Conservation (phyloP, 2,113 vertebrate genomes). For the Apodemus sylvaticus region DNA sequence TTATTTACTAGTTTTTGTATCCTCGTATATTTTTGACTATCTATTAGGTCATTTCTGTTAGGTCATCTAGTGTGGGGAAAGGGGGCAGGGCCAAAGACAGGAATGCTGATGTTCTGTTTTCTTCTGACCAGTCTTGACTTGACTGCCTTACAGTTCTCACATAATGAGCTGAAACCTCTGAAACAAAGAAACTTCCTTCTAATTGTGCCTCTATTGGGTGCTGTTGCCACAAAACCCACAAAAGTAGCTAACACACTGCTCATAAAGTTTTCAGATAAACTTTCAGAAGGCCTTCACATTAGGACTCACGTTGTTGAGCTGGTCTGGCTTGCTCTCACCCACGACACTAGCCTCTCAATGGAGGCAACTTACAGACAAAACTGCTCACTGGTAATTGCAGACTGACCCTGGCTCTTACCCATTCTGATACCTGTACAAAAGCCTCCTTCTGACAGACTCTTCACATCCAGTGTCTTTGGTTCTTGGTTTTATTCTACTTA, state of each 20-base stretch:
- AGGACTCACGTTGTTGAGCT: not conserved
- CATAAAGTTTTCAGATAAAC: not conserved
- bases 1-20: slow-evolving; percentile 7
- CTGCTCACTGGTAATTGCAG: not conserved
- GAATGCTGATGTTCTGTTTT: not conserved
- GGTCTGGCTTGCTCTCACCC: slow-evolving; percentile 21
- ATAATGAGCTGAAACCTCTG: not conserved
- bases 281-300: not conserved
- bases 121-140: not conserved
- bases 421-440: not conserved
- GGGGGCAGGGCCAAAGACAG: not conserved
- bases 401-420: not conserved
- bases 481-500: not conserved
- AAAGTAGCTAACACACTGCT: not conserved
- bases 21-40: not conserved
- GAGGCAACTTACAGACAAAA: not conserved
- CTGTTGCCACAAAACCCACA: not conserved
- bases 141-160: not conserved
- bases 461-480: not conserved
- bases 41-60: not conserved
- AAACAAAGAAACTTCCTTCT: not conserved
- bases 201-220: not conserved
- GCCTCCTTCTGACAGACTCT: not conserved
- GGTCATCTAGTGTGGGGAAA: not conserved
- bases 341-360: not conserved